phyloP scores from a whole-genome alignment of 2,888 invertebrate species.

The Microplitis manilae region DNA sequence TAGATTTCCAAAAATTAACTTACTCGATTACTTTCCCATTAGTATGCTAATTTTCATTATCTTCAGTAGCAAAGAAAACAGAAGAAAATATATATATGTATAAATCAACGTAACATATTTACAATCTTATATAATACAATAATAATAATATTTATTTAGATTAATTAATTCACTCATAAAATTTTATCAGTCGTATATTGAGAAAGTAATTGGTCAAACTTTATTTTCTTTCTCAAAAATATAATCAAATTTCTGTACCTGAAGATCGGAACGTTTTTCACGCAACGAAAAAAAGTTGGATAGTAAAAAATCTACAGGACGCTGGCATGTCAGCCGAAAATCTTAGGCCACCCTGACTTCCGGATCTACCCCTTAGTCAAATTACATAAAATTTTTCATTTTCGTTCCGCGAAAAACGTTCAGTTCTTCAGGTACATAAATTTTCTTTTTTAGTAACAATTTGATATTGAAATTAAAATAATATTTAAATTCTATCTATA shows the following conservation, averaged over 20 bases:
- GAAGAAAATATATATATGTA: background rate
- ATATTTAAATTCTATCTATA: background rate
- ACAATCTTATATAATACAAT: background rate
- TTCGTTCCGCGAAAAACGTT: too few relatives aligned
- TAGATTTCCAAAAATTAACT: background rate
- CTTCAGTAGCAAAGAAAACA: background rate
- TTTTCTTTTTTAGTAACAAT: background rate
- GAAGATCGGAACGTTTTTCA: too few relatives aligned
- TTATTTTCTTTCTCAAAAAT: background rate
- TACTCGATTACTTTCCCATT: background rate
- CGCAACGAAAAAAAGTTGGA: too few relatives aligned
- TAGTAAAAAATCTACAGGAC: too few relatives aligned
- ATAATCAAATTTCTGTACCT: background rate
- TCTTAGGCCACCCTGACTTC: too few relatives aligned
- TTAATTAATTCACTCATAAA: background rate
- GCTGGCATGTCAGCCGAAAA: too few relatives aligned
- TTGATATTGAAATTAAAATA: background rate
- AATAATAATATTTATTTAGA: background rate
- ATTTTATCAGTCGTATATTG: constrained; percentile 13
- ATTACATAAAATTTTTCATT: too few relatives aligned
- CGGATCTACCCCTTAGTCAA: too few relatives aligned
- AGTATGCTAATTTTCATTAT: background rate
- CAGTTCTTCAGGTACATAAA: background rate
- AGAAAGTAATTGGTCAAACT: constrained; percentile 3
- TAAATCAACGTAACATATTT: background rate